These are phyloP conservation scores for Cheilosia vernalis DNA, from an alignment of 2,888 invertebrate species.

Conservation along the genomic window DNA sequence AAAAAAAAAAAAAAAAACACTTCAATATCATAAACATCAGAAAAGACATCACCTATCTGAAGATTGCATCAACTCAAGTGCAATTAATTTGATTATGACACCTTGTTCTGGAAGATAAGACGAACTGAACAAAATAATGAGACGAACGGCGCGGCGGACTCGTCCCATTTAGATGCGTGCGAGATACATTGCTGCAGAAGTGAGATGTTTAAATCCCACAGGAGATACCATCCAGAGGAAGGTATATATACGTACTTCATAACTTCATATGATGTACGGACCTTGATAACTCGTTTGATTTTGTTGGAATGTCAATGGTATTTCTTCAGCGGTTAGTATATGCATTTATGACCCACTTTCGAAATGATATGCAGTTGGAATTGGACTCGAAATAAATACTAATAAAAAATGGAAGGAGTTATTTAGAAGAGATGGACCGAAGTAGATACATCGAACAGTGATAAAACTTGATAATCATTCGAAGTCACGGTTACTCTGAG, in stretches of 20 bases:
- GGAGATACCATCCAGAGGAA: conserved; percentile 33
- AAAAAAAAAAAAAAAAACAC: conserved; percentile 12
- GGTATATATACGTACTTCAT: conserved; percentile 11
- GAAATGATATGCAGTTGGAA: conserved; percentile 39
- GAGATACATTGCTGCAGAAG: conserved; percentile 1
- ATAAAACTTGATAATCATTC: conserved; percentile 18
- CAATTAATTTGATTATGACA: conserved; percentile 73
- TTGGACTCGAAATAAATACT: conserved; percentile 3
- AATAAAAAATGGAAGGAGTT: conserved; percentile 23
- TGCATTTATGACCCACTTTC: conserved; percentile 63
- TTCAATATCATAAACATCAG: conserved; percentile 21
- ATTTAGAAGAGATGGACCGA: neutral
- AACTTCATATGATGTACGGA: neutral
- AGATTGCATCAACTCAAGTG: conserved; percentile 48
- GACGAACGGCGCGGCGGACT: conserved; percentile 2
- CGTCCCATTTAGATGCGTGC: conserved; percentile 2
- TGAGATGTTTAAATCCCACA: conserved; percentile 19
- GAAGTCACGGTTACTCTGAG: conserved; percentile 34
- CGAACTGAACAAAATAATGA: conserved; percentile 33
- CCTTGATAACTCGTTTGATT: conserved; percentile 49
- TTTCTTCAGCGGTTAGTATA: conserved; percentile 27
- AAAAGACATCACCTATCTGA: conserved; percentile 19
- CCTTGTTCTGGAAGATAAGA: conserved; percentile 54
- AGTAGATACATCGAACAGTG: conserved; percentile 3
- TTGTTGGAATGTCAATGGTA: conserved; percentile 40